These are phyloP conservation scores for Anser brachyrhynchus DNA, from an alignment of 2,113 vertebrate species.

Conservation along the genomic window DNA sequence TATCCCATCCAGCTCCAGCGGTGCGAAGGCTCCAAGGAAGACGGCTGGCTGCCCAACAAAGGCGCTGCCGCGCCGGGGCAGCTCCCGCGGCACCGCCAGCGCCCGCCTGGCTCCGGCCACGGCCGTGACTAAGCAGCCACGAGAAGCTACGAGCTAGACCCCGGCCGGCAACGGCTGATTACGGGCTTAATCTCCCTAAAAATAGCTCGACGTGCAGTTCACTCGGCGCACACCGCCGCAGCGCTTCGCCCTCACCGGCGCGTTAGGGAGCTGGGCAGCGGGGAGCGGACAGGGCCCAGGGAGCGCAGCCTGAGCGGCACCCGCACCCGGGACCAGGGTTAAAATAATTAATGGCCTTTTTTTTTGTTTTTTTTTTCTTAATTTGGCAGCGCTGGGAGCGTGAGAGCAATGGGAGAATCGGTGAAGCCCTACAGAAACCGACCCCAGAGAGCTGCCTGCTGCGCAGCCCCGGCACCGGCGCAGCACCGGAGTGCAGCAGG, in stretches of 20 bases:
- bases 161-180: neutral
- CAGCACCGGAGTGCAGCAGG: neutral
- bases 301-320: fast-evolving
- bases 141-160: neutral
- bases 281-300: neutral
- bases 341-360: neutral
- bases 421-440: fast-evolving
- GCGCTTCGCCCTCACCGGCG: fast-evolving
- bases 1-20: neutral
- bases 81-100: neutral
- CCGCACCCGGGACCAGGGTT: neutral
- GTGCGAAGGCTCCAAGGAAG: neutral
- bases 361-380: neutral
- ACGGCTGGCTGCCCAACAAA: neutral
- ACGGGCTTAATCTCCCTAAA: conserved; percentile 20
- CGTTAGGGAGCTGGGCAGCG: neutral
- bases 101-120: neutral
- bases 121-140: neutral
- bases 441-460: fast-evolving
- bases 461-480: neutral
- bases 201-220: neutral
- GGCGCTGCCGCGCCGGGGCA: neutral
- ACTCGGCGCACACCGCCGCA: fast-evolving
- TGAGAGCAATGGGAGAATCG: neutral
- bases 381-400: neutral